Conservation (phyloP, 2,888 invertebrate species). For the Rhamphomyia laevipes region DNA sequence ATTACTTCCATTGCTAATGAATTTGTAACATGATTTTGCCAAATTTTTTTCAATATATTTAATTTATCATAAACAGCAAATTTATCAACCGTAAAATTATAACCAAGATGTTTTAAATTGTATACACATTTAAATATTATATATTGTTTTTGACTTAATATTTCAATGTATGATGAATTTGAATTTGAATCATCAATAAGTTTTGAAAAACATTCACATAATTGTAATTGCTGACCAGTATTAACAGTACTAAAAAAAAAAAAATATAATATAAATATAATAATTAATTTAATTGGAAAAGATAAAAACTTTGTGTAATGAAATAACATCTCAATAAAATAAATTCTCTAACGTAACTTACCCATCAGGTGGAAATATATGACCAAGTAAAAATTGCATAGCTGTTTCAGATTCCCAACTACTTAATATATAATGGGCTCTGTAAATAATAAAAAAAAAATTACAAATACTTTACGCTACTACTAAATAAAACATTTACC, state of each 20-base stretch:
- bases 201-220: slow-evolving; percentile 35
- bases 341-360: slow-evolving; percentile 15
- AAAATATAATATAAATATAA: too few relatives aligned
- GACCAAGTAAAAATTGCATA: slow-evolving; percentile 28
- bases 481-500: slow-evolving; percentile 14
- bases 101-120: slow-evolving; percentile 33
- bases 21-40: slow-evolving; percentile 32
- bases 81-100: slow-evolving; percentile 32
- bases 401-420: slow-evolving; percentile 33
- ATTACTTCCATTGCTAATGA: slow-evolving; percentile 30
- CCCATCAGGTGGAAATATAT: slow-evolving; percentile 32
- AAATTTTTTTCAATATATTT: slow-evolving; percentile 32
- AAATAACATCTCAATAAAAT: background rate
- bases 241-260: slow-evolving; percentile 18
- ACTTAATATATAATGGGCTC: slow-evolving; percentile 34
- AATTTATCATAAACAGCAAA: slow-evolving; percentile 35
- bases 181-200: slow-evolving; percentile 27
- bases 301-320: background rate
- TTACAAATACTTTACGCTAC: background rate
- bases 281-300: too few relatives aligned
- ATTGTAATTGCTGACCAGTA: slow-evolving; percentile 31
- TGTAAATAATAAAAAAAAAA: slow-evolving; percentile 10
- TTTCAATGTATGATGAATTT: slow-evolving; percentile 22
- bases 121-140: slow-evolving; percentile 35
- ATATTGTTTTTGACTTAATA: slow-evolving; percentile 30